Base-by-base conservation (phyloP, 2,113 vertebrate species). In the Corythornis madagascariensis region DNA sequence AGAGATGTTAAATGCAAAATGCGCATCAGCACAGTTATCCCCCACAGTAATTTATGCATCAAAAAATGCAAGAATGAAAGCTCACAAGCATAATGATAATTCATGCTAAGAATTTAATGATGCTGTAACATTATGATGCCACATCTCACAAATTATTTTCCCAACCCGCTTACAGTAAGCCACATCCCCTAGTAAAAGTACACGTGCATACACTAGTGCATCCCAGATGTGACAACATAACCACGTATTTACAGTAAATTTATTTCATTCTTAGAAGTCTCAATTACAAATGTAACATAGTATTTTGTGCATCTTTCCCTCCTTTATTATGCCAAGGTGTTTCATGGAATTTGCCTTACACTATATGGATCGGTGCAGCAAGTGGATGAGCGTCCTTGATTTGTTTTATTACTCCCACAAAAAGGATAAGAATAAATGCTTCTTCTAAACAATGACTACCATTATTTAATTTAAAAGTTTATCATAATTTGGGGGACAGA, bases 1-100 rank as follows among this genome's bases (percentile, higher is more conserved):
- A 13, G 33, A 65, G 13, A 64, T 15, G 31, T 73, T 22, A 66
- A 56, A 61, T 24, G 24, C n/a, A 57, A 80, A 79, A 31, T 7
- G 10, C 22, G 13, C 42, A 19, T 56, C 17, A 75, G 45, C n/a
- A 45, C 20, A 43, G 53, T 43, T 60, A 25, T 4, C 15, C 2
- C 42, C 21, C 38, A 19, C 67, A 33, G 53, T 82, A 78, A 65
- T 10, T n/a, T 26, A 31, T 0, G 0, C 35, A 33, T 19, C 33
- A 31, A 29, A 35, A 65, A 89, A n/a, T 24, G 42, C 33, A 64
- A 67, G 43, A 48, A 45, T 33, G n/a, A 50, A 83, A 86, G 70
- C 43, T 33, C 2, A 3, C n/a, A 60, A 67, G 16, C 38, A 21
- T 24, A 25, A n/a, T 6, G 24, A 18, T 14, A 64, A 22, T 4